phyloP scores from a whole-genome alignment of 2,113 vertebrate genomes.

The Paramormyrops kingsleyae region DNA sequence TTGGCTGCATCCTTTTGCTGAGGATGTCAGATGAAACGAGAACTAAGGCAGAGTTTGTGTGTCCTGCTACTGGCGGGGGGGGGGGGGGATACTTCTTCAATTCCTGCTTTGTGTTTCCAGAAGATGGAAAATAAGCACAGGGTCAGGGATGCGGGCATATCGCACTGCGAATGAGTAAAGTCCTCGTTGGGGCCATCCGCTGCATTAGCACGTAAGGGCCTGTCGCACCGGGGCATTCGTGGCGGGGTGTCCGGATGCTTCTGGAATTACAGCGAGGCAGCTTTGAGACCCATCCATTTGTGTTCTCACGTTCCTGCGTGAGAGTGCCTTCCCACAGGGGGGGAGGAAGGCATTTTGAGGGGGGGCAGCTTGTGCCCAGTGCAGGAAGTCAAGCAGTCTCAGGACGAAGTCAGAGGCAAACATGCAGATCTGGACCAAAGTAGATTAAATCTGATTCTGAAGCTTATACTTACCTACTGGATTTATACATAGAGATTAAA shows the following conservation, averaged over 20 bases:
- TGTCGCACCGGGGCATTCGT: not conserved
- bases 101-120: not conserved
- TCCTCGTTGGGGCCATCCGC: not conserved
- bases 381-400: not conserved
- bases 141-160: not conserved
- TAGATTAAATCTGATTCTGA: not conserved
- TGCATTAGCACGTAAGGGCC: not conserved
- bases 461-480: not conserved
- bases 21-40: constrained; percentile 30
- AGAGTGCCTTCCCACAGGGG: not conserved
- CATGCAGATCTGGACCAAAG: not conserved
- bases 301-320: not conserved
- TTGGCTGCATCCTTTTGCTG: constrained; percentile 25
- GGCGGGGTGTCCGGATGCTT: not conserved
- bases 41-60: constrained; percentile 18
- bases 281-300: not conserved
- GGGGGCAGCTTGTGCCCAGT: not conserved
- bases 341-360: not conserved
- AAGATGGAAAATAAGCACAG: not conserved
- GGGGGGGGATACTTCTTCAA: too few species aligned
- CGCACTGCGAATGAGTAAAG: not conserved
- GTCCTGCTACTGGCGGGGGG: not conserved
- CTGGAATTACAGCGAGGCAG: not conserved
- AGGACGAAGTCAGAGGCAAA: not conserved
- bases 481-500: not conserved